A percentile compares a stretch with the other conserved stretches of the same genome.
These are phyloP conservation scores for Xestia ashworthii DNA, from an alignment of 2,888 invertebrate genomes.

Conservation along the genomic window DNA sequence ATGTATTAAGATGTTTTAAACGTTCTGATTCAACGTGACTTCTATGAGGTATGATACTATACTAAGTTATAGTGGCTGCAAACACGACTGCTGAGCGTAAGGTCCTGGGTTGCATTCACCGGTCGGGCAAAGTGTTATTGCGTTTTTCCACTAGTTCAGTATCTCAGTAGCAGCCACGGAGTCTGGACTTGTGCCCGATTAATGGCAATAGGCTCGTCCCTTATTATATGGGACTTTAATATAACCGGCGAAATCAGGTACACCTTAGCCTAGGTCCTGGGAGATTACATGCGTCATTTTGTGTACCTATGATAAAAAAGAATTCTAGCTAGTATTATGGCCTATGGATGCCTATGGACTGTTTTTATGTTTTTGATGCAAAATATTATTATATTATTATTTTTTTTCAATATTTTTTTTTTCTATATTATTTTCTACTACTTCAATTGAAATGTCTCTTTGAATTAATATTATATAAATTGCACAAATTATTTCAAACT, in stretches of 20 bases:
- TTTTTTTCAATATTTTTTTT: too few species aligned
- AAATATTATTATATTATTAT: too few species aligned
- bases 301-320: neutral
- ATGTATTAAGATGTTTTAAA: constrained; percentile 7
- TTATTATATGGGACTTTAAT: neutral
- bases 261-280: neutral
- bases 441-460: too few species aligned
- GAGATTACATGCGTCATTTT: neutral
- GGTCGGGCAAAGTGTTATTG: neutral
- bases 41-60: neutral
- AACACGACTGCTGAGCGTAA: neutral
- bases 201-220: neutral
- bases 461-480: too few species aligned
- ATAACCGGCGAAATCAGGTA: neutral
- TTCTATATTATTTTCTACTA: too few species aligned
- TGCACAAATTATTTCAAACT: too few species aligned
- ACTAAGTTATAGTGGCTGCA: neutral
- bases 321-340: neutral
- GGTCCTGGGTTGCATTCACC: neutral
- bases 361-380: too few species aligned
- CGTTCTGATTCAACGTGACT: constrained; percentile 26
- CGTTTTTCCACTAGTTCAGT: neutral
- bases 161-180: neutral
- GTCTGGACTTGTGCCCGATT: neutral
- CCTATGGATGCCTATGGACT: too few species aligned